These are phyloP conservation scores for Hylaea fasciaria DNA, from an alignment of 2,888 invertebrate species.

Conservation along the genomic window DNA sequence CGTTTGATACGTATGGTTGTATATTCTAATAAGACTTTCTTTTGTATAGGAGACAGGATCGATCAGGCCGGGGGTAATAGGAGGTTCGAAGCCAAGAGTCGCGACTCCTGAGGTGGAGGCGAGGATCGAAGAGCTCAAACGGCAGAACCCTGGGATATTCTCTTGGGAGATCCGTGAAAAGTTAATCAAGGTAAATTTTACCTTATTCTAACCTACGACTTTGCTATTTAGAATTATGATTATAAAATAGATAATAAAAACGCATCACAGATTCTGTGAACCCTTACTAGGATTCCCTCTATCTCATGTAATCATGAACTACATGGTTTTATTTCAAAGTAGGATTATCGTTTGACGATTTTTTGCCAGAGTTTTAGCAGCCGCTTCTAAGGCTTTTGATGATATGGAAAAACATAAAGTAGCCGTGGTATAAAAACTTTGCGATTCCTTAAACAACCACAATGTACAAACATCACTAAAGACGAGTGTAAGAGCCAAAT, in stretches of 20 bases:
- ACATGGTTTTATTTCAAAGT: background rate
- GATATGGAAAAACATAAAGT: too few species aligned
- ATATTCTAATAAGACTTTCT: slow-evolving; percentile 34
- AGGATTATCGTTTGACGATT: background rate
- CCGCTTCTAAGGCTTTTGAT: too few species aligned
- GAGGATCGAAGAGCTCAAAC: slow-evolving; percentile 95
- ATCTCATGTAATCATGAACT: too few species aligned
- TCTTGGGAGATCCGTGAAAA: slow-evolving; percentile 98
- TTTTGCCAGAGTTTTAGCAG: too few species aligned
- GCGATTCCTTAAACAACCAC: too few species aligned
- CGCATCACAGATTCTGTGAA: too few species aligned
- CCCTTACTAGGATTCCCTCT: too few species aligned
- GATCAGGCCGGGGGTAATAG: slow-evolving; percentile 97
- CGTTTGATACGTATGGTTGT: background rate
- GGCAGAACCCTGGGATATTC: slow-evolving; percentile 96
- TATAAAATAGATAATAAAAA: too few species aligned
- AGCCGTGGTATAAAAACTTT: too few species aligned
- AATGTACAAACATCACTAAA: too few species aligned
- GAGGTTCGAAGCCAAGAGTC: slow-evolving; percentile 96
- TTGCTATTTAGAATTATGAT: background rate
- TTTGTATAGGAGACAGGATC: slow-evolving; percentile 94
- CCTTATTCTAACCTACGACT: slow-evolving; percentile 2
- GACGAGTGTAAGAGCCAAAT: too few species aligned
- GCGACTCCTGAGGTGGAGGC: slow-evolving; percentile 97
- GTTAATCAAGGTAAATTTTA: slow-evolving; percentile 88